A percentile compares a stretch with the other conserved stretches of the same genome.
phyloP scores from a whole-genome alignment of 2,797 vertebrate species.

The Scyliorhinus canicula region DNA sequence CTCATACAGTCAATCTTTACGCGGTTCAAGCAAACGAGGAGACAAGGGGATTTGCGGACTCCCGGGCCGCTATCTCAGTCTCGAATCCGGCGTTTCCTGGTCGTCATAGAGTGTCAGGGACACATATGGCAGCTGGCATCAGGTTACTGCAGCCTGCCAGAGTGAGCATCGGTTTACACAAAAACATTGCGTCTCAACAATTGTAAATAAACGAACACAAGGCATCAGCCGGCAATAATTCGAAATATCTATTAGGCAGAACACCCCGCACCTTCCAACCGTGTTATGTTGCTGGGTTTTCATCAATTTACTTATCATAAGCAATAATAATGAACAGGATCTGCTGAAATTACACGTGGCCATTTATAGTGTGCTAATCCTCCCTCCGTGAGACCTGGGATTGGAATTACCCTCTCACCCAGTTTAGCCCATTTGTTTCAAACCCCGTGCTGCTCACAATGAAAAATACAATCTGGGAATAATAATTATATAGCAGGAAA shows the following conservation, averaged over 20 bases:
- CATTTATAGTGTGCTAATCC: slow-evolving; percentile 1
- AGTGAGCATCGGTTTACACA: background rate
- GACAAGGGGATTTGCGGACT: background rate
- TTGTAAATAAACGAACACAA: background rate
- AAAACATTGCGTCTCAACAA: background rate
- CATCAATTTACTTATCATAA: background rate
- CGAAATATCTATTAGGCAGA: background rate
- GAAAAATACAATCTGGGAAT: background rate
- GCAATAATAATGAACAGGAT: background rate
- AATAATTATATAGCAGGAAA: background rate
- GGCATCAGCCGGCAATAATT: background rate
- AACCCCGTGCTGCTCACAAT: background rate
- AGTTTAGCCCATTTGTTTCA: background rate
- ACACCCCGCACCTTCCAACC: background rate
- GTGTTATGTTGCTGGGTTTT: background rate
- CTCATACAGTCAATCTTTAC: background rate
- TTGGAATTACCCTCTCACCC: background rate
- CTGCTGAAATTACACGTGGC: background rate
- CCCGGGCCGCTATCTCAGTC: background rate
- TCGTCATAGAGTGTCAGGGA: background rate
- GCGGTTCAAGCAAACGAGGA: background rate
- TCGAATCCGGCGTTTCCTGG: background rate
- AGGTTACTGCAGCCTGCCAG: background rate
- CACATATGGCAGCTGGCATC: background rate
- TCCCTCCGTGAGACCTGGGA: background rate